phyloP scores from a whole-genome alignment of 2,797 vertebrate species.

The Leucoraja ocellata region DNA sequence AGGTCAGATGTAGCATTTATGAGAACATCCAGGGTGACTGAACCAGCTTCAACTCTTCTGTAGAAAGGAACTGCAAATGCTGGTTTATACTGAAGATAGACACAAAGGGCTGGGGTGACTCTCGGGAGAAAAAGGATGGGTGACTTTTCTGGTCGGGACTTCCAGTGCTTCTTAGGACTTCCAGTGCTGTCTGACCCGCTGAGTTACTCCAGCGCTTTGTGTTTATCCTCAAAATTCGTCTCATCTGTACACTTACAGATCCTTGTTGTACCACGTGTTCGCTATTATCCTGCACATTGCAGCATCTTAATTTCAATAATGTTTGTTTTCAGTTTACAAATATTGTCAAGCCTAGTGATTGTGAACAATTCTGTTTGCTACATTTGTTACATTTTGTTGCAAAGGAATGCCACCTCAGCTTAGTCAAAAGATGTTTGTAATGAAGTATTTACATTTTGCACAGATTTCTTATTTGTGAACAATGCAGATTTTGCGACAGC shows the following conservation, averaged over 20 bases:
- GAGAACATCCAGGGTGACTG: background rate
- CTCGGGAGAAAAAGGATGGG: no score
- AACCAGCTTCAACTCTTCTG: no score
- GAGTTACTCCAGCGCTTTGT: no score
- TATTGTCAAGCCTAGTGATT: background rate
- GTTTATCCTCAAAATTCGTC: no score
- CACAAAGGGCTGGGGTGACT: no score
- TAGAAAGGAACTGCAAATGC: no score
- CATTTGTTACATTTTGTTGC: background rate
- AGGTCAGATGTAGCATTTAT: background rate
- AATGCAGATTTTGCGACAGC: background rate
- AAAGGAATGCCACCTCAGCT: background rate
- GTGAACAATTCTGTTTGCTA: no score
- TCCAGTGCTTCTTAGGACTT: no score
- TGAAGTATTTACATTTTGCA: background rate
- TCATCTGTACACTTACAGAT: background rate
- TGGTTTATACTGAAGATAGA: no score
- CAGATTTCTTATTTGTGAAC: background rate
- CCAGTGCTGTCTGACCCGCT: no score
- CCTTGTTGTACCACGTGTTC: background rate
- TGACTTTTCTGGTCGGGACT: no score
- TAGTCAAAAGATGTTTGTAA: background rate
- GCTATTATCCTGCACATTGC: background rate
- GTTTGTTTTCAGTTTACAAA: background rate
- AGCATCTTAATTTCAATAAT: background rate